Evolutionary conservation across 2,888 invertebrate species (phyloP).

Genomic region (Trissoscelio sp.): DNA sequence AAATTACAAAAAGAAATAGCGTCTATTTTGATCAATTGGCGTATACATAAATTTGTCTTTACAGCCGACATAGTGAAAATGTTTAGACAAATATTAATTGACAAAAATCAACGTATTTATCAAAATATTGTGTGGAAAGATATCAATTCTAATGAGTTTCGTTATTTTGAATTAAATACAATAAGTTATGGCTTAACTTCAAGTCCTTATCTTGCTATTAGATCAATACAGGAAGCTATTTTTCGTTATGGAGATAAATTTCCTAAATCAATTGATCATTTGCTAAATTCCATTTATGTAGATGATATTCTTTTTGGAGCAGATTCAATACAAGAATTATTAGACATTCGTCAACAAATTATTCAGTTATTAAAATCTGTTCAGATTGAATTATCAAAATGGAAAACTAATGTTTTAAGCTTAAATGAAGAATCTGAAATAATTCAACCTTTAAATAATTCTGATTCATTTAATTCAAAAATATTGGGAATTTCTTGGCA

Average conservation of each 20-base stretch:
- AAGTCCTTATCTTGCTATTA: not conserved
- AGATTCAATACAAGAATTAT: no score
- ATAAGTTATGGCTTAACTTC: not conserved
- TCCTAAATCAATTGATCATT: not conserved
- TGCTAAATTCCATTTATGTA: no score
- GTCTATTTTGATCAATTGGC: not conserved
- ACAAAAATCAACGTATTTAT: not conserved
- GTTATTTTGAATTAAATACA: not conserved
- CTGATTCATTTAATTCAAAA: no score
- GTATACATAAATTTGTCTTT: not conserved
- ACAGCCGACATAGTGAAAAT: not conserved
- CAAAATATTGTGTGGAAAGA: conserved; percentile 2
- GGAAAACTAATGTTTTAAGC: no score
- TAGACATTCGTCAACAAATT: no score
- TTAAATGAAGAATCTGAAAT: no score
- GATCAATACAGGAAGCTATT: not conserved
- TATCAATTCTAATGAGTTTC: not conserved
- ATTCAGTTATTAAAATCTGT: not conserved
- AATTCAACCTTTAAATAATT: no score
- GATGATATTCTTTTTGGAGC: no score
- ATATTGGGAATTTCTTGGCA: no score
- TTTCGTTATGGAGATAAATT: not conserved
- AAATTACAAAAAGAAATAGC: not conserved
- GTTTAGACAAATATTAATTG: not conserved
- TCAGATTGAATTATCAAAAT: no score